These are phyloP conservation scores for Ramphastos sulfuratus DNA, from an alignment of 2,113 vertebrate genomes.

Conservation along the genomic window DNA sequence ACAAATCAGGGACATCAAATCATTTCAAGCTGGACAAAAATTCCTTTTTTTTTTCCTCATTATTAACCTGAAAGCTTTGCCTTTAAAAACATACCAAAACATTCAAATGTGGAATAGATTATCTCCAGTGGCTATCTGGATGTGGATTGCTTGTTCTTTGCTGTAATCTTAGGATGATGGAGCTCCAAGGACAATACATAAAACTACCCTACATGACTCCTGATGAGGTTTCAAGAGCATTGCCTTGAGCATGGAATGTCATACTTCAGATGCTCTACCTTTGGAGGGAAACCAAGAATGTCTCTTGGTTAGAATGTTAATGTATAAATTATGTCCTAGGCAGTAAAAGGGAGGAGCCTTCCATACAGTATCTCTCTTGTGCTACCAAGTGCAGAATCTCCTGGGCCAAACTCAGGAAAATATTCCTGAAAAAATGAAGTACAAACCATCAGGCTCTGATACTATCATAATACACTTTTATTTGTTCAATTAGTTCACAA, in stretches of 20 bases:
- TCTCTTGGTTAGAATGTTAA: neutral
- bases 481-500: neutral
- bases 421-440: neutral
- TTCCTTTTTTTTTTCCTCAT: neutral
- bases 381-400: neutral
- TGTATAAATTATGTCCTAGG: neutral
- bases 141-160: neutral
- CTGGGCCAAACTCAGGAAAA: neutral
- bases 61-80: neutral
- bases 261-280: neutral
- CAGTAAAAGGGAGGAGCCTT: neutral
- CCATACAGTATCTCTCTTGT: neutral
- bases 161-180: neutral
- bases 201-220: neutral
- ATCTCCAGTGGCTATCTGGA: neutral
- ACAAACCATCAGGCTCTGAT: neutral
- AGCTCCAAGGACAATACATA: neutral
- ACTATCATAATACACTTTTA: neutral
- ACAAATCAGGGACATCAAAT: neutral
- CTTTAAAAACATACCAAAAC: neutral
- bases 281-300: slow-evolving; percentile 7
- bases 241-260: neutral
- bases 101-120: slow-evolving; percentile 5
- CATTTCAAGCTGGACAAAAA: neutral
- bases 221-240: slow-evolving; percentile 14